These are phyloP conservation scores for Fragum sueziense DNA, from an alignment of 2,888 invertebrate genomes.

Conservation along the genomic window DNA sequence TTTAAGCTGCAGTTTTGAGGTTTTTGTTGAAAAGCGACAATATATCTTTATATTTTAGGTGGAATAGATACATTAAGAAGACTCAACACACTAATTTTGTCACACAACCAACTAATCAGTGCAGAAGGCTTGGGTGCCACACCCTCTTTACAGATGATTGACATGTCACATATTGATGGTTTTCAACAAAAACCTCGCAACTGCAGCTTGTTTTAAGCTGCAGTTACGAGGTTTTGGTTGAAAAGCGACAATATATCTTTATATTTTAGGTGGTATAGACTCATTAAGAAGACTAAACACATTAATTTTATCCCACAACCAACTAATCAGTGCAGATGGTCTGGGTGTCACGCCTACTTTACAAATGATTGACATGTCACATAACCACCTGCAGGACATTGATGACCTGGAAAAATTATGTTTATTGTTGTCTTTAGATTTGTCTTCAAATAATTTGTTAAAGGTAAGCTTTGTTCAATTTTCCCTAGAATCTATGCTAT, in stretches of 20 bases:
- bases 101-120: slow-evolving; percentile 78
- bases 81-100: slow-evolving; percentile 74
- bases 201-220: too few species aligned
- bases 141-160: slow-evolving; percentile 75
- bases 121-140: slow-evolving; percentile 70
- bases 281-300: slow-evolving; percentile 74
- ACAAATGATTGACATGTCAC: slow-evolving; percentile 76
- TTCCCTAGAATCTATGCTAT: too few species aligned
- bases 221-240: too few species aligned
- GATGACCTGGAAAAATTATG: slow-evolving; percentile 73
- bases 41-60: too few species aligned
- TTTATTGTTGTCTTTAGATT: slow-evolving; percentile 72
- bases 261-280: slow-evolving; percentile 76
- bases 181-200: too few species aligned
- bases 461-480: too few species aligned
- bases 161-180: too few species aligned
- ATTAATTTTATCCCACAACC: slow-evolving; percentile 74
- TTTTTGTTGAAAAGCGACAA: too few species aligned
- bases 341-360: slow-evolving; percentile 72
- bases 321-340: slow-evolving; percentile 76
- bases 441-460: slow-evolving; percentile 75
- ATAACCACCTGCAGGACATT: slow-evolving; percentile 77
- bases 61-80: slow-evolving; percentile 69
- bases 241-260: too few species aligned
- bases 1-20: too few species aligned